Evolutionary conservation across 2,888 invertebrate species (phyloP).

Genomic region (Netelia inedita): DNA sequence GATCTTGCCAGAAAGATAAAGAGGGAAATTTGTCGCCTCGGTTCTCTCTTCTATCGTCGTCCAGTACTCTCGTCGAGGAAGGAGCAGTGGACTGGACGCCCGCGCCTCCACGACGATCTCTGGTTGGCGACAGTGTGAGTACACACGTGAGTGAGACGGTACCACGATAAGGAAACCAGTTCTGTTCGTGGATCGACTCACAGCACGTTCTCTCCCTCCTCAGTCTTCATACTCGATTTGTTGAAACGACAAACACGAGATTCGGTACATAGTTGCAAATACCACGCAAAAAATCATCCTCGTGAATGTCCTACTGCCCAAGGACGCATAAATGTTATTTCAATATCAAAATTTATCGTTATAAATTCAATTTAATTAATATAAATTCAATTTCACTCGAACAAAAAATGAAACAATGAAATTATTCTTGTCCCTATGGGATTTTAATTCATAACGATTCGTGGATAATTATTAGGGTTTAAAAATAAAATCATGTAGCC

Average conservation of each 20-base stretch:
- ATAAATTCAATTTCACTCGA: too few relatives aligned
- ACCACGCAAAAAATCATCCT: not conserved
- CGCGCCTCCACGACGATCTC: conserved; percentile 15
- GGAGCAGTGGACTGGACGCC: conserved; percentile 7
- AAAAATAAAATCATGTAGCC: not conserved
- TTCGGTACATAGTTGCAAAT: not conserved
- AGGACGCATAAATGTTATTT: not conserved
- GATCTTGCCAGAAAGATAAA: conserved; percentile 77
- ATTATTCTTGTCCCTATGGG: too few relatives aligned
- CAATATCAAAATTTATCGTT: not conserved
- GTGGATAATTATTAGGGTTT: too few relatives aligned
- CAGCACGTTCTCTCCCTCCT: conserved; percentile 32
- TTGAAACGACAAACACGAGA: not conserved
- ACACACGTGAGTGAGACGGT: conserved; percentile 58
- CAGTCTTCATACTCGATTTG: not conserved
- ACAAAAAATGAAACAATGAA: too few relatives aligned
- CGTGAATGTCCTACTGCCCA: not conserved
- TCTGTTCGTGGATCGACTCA: conserved; percentile 66
- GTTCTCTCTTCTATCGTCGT: conserved; percentile 69
- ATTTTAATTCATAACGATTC: too few relatives aligned
- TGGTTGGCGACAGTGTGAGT: not conserved
- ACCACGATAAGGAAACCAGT: conserved; percentile 77
- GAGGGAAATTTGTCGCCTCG: conserved; percentile 77
- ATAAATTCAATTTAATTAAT: too few relatives aligned
- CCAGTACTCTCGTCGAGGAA: conserved; percentile 28